Evolutionary conservation across 2,113 vertebrate genomes (phyloP), one percentile per base, ranked within the genome.

Genomic region (Triplophysa siluroides): DNA sequence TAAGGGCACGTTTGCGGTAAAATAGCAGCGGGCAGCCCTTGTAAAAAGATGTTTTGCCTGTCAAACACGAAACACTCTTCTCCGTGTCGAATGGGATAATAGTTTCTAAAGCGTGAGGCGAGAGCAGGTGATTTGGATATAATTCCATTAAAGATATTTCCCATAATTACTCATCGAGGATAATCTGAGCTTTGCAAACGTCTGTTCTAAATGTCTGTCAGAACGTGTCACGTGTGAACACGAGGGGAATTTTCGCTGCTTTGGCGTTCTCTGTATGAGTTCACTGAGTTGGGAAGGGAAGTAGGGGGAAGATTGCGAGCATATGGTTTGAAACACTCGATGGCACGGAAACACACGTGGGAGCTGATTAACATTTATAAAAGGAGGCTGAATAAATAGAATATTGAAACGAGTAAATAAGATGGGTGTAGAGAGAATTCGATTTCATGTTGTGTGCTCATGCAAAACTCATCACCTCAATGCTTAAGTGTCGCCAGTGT

Each of bases 41-140:
- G 60, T 80, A 38, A 60, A 78, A 78, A 77, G 41, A 72, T 56
- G 12, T 68, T 65, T 63, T 66, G 64, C 64, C 43, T 79, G 63
- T 74, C 63, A 74, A 43, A 79, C 38, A 69, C 24, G 50, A 45
- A n/a, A 41, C 5, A 58, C 70, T 78, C n/a, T 18, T 60, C 77
- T 69, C 60, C 6, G 61, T 41, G n/a, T 60, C 54, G 4, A 43
- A 73, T 43, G 54, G 2, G 54, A 21, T 73, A 13, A 60, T 38
- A 1, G 13, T 73, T 60, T 73, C 29, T 60, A 3, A 2, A 52
- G 54, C 13, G 12, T 16, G 54, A 60, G 29, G n/a, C 3, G 14
- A 73, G 72, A 38, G 68, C 60, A 24, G 47, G 33, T 67, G 50
- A 47, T 73, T 60, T 62, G 43, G 33, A 67, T 43, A 52, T 68